phyloP scores from a whole-genome alignment of 1,140 invertebrate genomes.

The Bombus polaris region DNA sequence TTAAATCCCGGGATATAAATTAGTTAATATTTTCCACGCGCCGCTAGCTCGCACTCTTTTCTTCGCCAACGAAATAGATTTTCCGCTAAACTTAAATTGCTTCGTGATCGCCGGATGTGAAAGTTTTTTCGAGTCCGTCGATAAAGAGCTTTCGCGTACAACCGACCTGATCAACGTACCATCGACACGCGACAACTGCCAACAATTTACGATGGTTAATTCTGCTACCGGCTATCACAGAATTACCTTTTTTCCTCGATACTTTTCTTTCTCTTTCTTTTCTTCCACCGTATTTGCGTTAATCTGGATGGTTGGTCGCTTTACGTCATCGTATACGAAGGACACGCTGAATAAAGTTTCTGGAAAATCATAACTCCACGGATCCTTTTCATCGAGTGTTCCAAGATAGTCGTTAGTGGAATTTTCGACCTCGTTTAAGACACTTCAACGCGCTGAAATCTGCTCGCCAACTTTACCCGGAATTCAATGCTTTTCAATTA shows the following conservation, averaged over 20 bases:
- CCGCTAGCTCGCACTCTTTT: neutral
- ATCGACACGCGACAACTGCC: constrained; percentile 22
- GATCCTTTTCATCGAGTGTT: neutral
- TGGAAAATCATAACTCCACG: neutral
- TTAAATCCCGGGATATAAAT: constrained; percentile 44
- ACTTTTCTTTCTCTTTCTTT: too few relatives aligned
- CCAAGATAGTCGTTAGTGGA: neutral
- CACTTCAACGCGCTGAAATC: neutral
- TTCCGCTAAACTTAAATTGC: neutral
- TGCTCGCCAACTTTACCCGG: neutral
- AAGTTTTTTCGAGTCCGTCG: neutral
- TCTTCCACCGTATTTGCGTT: too few relatives aligned
- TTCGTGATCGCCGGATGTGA: constrained; percentile 3
- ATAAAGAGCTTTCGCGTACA: constrained; percentile 21
- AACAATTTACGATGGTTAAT: neutral
- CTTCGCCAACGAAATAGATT: neutral
- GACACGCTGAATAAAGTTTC: neutral
- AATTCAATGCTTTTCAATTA: neutral
- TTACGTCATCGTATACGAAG: too few relatives aligned
- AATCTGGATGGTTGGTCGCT: neutral
- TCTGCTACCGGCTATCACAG: neutral
- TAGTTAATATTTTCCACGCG: constrained; percentile 16
- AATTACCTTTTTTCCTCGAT: too few relatives aligned
- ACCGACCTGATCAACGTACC: neutral
- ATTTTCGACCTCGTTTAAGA: constrained; percentile 5